Conservation (phyloP, 2,888 invertebrate genomes). For the Agapetus fuscipes region DNA sequence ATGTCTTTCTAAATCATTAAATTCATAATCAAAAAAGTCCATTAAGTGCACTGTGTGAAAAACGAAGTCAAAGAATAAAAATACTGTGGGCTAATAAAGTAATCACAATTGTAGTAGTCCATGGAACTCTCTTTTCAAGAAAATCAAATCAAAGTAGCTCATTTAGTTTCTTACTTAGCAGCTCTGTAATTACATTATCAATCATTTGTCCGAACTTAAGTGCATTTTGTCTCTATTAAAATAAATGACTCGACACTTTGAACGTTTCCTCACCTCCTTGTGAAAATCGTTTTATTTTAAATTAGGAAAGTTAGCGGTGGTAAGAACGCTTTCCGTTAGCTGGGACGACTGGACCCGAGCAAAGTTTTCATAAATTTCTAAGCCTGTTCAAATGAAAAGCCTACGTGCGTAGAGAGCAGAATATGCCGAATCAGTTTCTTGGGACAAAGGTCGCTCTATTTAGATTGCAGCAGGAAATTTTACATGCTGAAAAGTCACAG, state of each 20-base stretch:
- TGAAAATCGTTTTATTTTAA: neutral
- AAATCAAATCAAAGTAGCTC: too few relatives aligned
- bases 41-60: too few relatives aligned
- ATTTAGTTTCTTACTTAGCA: too few relatives aligned
- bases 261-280: neutral
- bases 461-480: neutral
- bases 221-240: neutral
- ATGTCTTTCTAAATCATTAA: too few relatives aligned
- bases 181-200: neutral
- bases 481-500: too few relatives aligned
- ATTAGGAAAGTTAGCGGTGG: neutral
- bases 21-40: too few relatives aligned
- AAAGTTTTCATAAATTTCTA: constrained; percentile 11
- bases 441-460: constrained; percentile 5
- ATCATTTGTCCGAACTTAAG: neutral
- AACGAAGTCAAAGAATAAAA: too few relatives aligned
- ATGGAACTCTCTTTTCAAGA: too few relatives aligned
- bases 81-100: too few relatives aligned
- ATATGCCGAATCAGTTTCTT: constrained; percentile 4
- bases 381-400: constrained; percentile 16
- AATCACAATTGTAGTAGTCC: too few relatives aligned
- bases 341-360: neutral
- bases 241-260: neutral
- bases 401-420: constrained; percentile 14
- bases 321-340: neutral